A percentile compares a stretch with the other conserved stretches of the same genome.
Evolutionary conservation across 2,888 invertebrate genomes (phyloP).

Genomic region (Lacanobia oleracea): DNA sequence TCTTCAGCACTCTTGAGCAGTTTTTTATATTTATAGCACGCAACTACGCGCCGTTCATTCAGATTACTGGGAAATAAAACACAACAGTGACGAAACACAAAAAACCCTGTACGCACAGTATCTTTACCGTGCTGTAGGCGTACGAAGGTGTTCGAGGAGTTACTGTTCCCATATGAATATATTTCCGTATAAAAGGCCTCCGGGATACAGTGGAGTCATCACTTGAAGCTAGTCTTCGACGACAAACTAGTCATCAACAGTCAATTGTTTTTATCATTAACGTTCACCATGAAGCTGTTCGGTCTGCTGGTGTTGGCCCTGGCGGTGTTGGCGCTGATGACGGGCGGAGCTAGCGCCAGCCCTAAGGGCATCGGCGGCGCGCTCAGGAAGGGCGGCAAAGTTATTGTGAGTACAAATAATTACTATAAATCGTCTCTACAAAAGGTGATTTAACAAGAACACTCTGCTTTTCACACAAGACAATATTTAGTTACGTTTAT

Average conservation of each 20-base stretch:
- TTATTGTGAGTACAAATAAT: constrained; percentile 45
- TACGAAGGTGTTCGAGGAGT: neutral
- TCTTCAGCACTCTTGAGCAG: too few relatives aligned
- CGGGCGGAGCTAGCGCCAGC: constrained; percentile 58
- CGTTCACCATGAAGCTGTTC: constrained; percentile 47
- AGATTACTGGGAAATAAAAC: constrained; percentile 16
- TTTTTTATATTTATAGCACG: too few relatives aligned
- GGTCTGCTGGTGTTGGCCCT: constrained; percentile 38
- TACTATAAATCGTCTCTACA: neutral
- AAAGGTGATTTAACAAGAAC: too few relatives aligned
- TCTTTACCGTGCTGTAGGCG: too few relatives aligned
- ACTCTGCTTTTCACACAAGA: too few relatives aligned
- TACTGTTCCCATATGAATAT: constrained; percentile 5
- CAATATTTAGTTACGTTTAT: too few relatives aligned
- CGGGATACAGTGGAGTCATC: neutral
- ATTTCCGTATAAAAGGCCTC: constrained; percentile 23
- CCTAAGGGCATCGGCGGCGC: constrained; percentile 49
- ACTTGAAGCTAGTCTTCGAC: constrained; percentile 9
- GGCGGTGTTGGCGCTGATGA: constrained; percentile 56
- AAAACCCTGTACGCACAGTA: too few relatives aligned
- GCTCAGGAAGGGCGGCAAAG: constrained; percentile 47
- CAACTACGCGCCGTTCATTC: neutral
- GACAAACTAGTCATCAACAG: neutral
- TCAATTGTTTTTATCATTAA: neutral
- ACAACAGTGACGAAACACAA: constrained; percentile 18